phyloP scores from a whole-genome alignment of 2,888 invertebrate genomes.

The Caenorhabditis parvicauda region DNA sequence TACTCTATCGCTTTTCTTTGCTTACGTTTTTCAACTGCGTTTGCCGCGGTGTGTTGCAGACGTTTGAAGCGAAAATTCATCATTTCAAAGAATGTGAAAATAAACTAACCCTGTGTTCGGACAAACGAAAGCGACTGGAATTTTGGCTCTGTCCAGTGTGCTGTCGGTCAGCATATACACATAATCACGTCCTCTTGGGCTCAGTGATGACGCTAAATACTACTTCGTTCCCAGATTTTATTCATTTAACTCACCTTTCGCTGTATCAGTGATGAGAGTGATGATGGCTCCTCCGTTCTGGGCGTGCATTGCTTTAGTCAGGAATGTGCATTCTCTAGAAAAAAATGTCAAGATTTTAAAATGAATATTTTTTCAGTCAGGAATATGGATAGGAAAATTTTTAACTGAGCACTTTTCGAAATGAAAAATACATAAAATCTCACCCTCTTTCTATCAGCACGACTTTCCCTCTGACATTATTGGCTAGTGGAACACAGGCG shows the following conservation, averaged over 20 bases:
- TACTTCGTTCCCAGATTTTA: too few species aligned
- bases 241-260: constrained; percentile 7
- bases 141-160: constrained; percentile 9
- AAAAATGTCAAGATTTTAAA: too few species aligned
- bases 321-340: too few species aligned
- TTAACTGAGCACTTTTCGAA: constrained; percentile 20
- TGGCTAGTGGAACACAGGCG: constrained; percentile 10
- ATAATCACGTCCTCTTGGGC: constrained; percentile 10
- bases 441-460: constrained; percentile 23
- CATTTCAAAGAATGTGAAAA: not conserved
- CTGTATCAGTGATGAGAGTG: constrained; percentile 45
- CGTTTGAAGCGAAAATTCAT: not conserved
- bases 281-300: constrained; percentile 42
- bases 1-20: too few species aligned
- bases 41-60: too few species aligned
- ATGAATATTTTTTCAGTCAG: too few species aligned
- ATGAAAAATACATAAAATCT: not conserved
- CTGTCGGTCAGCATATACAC: constrained; percentile 27
- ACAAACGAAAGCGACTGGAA: constrained; percentile 19
- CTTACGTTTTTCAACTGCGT: too few species aligned
- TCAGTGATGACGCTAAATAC: too few species aligned
- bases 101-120: constrained; percentile 13
- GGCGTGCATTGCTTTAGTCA: constrained; percentile 43
- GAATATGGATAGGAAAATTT: constrained; percentile 46
- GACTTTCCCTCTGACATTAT: constrained; percentile 10